Percentiles rank a stretch among this genome's conserved stretches.
Evolutionary conservation across 2,113 vertebrate species (phyloP).

Genomic region (Tetrax tetrax): DNA sequence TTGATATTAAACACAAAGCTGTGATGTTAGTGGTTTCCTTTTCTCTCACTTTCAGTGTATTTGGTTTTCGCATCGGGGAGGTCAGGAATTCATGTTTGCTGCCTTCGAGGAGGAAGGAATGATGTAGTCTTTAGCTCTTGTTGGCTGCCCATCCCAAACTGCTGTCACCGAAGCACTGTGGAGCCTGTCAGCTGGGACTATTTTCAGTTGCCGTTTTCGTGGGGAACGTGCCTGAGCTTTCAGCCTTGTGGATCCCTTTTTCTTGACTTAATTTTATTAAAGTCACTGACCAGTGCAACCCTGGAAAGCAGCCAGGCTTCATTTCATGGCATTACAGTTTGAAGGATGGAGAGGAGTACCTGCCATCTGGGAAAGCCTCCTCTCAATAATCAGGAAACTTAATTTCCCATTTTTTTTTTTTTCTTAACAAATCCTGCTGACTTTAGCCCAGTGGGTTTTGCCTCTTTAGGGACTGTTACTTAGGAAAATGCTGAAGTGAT

Average conservation of each 20-base stretch:
- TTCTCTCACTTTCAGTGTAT: neutral
- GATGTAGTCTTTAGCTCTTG: neutral
- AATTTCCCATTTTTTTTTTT: neutral
- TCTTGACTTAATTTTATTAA: conserved; percentile 21
- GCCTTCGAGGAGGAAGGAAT: neutral
- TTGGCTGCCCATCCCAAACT: neutral
- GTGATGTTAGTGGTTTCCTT: conserved; percentile 36
- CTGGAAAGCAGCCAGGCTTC: neutral
- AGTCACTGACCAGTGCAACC: neutral
- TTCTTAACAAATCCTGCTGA: neutral
- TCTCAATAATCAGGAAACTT: neutral
- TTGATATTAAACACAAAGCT: neutral
- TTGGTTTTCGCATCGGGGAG: conserved; percentile 30
- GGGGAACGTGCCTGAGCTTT: neutral
- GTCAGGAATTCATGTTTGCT: conserved; percentile 31
- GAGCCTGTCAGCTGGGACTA: neutral
- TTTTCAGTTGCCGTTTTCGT: neutral
- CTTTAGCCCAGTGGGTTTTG: neutral
- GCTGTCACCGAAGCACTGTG: neutral
- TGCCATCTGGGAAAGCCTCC: neutral
- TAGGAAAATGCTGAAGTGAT: neutral
- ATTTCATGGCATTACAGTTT: neutral
- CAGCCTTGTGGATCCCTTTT: neutral
- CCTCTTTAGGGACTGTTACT: neutral
- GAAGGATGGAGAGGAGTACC: neutral